Percentiles rank a stretch among this genome's conserved stretches.
These are phyloP conservation scores for Diabrotica undecimpunctata DNA, from an alignment of 1,140 invertebrate genomes.

Conservation along the genomic window DNA sequence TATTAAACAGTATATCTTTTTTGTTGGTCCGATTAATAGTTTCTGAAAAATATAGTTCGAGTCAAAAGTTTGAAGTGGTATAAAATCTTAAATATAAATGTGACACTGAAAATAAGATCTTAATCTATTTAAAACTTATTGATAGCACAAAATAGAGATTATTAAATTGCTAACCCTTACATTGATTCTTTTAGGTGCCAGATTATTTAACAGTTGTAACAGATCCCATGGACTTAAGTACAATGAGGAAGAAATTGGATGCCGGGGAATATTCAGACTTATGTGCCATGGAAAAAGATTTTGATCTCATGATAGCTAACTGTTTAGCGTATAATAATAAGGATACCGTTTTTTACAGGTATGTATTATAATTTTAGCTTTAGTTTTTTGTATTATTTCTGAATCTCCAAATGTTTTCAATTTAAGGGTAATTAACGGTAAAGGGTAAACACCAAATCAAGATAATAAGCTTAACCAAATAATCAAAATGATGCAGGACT, in stretches of 20 bases:
- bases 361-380: background rate
- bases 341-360: constrained; percentile 75
- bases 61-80: too few species aligned
- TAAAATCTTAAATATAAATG: too few species aligned
- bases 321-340: constrained; percentile 93
- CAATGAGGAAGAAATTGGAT: constrained; percentile 80
- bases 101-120: too few species aligned
- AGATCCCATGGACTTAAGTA: constrained; percentile 93
- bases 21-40: too few species aligned
- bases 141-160: background rate
- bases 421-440: too few species aligned
- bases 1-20: too few species aligned
- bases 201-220: constrained; percentile 91
- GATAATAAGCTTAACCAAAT: too few species aligned
- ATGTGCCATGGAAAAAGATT: constrained; percentile 81
- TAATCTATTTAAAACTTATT: too few species aligned
- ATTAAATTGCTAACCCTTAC: constrained; percentile 7
- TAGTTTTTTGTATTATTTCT: background rate
- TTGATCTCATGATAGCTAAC: constrained; percentile 91
- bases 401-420: background rate
- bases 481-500: too few species aligned
- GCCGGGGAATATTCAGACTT: constrained; percentile 73
- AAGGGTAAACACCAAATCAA: too few species aligned
- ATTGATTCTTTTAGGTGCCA: constrained; percentile 63
- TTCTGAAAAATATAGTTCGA: too few species aligned